Evolutionary conservation across 1,140 invertebrate species (phyloP), one percentile per base, ranked within the genome.

Genomic region (Zaprionus vittiger): DNA sequence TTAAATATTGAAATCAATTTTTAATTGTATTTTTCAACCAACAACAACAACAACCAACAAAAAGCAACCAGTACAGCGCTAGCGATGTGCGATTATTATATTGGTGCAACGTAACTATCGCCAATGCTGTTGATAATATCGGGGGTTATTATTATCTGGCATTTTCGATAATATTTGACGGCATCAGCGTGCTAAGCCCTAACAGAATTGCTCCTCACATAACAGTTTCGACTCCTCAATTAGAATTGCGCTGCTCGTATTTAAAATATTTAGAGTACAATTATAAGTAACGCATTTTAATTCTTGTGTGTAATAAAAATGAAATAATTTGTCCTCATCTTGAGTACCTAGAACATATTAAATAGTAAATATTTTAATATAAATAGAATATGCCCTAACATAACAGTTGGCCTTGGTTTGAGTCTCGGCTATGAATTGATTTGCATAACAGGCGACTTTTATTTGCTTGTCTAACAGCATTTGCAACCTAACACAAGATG

Each of bases 1-100:
- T 79, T 76, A 76, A 86, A 77, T 82, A 79, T 70, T 62, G 24
- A 49, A 86, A 85, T 86, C 60, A 85, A 86, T 82, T 86, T 86
- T 85, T 85, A 79, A 86, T 86, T 86, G 68, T 82, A 85, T 85
- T 86, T 86, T 85, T 79, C 73, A 75, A 80, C 77, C 63, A 79
- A 77, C 73, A 80, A 80, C 68, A 77, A 81, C 79, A 81, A 83
- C 62, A 74, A 73, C 44, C 80, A 77, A 66, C 70, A 77, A 77
- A 73, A 76, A 76, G 73, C 62, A 77, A 73, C 70, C 56, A 77
- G 69, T 59, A 73, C 60, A 64, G 59, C 54, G 67, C 65, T 69
- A 73, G 71, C 24, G 71, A 66, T 73, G 71, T 73, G 71, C 65
- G 65, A 71, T 57, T 31, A 75, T 62, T 55, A 49, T 70, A 17